A percentile compares a stretch with the other conserved stretches of the same genome.
These are phyloP conservation scores for Apis cerana DNA, from an alignment of 1,140 invertebrate genomes.

Conservation along the genomic window DNA sequence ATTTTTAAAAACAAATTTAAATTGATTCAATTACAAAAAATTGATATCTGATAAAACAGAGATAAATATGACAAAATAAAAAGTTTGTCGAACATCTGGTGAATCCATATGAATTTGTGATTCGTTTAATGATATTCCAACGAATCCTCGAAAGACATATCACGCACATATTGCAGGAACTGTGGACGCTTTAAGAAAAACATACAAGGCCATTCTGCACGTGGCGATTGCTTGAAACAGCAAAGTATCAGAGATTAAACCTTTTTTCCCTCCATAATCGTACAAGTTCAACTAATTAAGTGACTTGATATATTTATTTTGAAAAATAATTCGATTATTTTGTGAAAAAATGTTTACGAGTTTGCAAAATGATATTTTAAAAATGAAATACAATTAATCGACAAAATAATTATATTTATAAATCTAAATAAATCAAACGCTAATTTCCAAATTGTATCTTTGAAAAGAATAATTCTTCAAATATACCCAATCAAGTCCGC, in stretches of 20 bases:
- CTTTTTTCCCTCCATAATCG: neutral
- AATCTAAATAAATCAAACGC: neutral
- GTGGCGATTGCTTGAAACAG: neutral
- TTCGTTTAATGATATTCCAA: neutral
- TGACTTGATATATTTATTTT: neutral
- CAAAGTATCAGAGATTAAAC: neutral
- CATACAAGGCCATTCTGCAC: neutral
- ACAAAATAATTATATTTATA: neutral
- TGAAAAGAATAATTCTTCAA: neutral
- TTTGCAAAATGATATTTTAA: neutral
- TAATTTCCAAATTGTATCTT: neutral
- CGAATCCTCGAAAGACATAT: constrained; percentile 9
- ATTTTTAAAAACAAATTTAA: neutral
- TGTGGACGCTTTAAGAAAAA: neutral
- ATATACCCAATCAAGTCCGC: neutral
- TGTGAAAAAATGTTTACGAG: too few relatives aligned
- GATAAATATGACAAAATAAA: neutral
- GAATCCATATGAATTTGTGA: neutral
- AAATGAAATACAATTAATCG: neutral
- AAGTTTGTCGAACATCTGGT: constrained; percentile 15
- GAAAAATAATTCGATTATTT: neutral
- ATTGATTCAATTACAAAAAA: neutral
- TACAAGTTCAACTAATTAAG: neutral
- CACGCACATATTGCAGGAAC: constrained; percentile 12
- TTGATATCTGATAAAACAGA: neutral